Evolutionary conservation across 2,888 invertebrate species (phyloP).

Genomic region (Lymantria dispar): DNA sequence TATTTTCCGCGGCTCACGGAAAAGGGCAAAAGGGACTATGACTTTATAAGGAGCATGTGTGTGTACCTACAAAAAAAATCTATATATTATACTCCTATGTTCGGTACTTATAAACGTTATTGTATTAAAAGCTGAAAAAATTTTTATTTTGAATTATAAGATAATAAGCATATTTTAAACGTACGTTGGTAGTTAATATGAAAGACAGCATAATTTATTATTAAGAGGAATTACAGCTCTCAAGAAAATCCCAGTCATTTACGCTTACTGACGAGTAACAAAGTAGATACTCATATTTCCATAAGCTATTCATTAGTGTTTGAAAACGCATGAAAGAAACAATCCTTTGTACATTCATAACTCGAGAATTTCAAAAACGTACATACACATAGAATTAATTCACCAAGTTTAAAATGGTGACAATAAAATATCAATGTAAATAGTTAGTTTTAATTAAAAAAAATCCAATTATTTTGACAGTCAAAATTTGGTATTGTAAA

Average conservation of each 20-base stretch:
- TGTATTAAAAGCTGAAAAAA: too few relatives aligned
- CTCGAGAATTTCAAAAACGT: not conserved
- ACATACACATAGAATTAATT: constrained; percentile 41
- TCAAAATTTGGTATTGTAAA: constrained; percentile 51
- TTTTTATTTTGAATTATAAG: constrained; percentile 12
- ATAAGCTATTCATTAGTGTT: not conserved
- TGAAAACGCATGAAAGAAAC: not conserved
- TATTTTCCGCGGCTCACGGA: constrained; percentile 56
- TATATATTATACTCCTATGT: too few relatives aligned
- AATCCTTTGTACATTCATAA: not conserved
- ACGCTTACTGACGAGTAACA: not conserved
- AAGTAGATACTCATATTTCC: not conserved
- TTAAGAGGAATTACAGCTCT: not conserved
- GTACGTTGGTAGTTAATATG: not conserved
- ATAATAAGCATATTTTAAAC: not conserved
- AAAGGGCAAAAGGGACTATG: constrained; percentile 35
- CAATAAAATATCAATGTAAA: constrained; percentile 79
- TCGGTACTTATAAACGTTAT: too few relatives aligned
- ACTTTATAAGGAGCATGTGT: too few relatives aligned
- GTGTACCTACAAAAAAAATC: too few relatives aligned
- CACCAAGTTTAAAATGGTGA: constrained; percentile 75
- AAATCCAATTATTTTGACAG: constrained; percentile 39
- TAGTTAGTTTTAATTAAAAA: constrained; percentile 64
- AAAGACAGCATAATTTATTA: not conserved
- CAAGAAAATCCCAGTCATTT: not conserved